Conservation (phyloP, 1,140 invertebrate species). For the Chironomus tepperi region DNA sequence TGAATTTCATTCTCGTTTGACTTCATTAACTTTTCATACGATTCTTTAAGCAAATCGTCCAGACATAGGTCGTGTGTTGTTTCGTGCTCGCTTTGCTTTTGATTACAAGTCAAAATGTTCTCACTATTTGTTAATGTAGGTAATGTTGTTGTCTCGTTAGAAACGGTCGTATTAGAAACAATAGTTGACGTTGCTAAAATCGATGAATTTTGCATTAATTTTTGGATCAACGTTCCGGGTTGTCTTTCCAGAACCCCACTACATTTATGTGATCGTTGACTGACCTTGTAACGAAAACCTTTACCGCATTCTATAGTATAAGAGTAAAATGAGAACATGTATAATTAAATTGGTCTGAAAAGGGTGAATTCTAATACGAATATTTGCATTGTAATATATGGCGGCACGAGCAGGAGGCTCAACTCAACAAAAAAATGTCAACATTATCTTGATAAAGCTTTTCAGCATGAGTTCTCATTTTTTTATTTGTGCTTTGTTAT, state of each 20-base stretch:
- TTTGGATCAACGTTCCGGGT: slow-evolving; percentile 43
- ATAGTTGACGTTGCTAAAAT: background rate
- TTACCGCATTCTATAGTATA: slow-evolving; percentile 55
- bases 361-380: slow-evolving; percentile 31
- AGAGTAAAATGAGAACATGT: too few species aligned
- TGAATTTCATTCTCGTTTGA: background rate
- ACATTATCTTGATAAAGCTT: too few species aligned
- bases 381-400: background rate
- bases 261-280: slow-evolving; percentile 72
- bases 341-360: slow-evolving; percentile 42
- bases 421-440: too few species aligned
- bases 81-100: background rate
- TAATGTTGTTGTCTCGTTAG: background rate
- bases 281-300: slow-evolving; percentile 78
- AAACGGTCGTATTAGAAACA: background rate
- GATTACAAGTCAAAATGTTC: background rate
- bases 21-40: slow-evolving; percentile 3
- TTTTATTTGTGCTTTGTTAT: too few species aligned
- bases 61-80: background rate
- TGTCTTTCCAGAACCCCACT: slow-evolving; percentile 44
- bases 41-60: slow-evolving; percentile 20
- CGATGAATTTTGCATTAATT: slow-evolving; percentile 34
- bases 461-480: background rate
- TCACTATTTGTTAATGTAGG: background rate
- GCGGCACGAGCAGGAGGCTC: too few species aligned